Percentiles rank a stretch among this genome's conserved stretches.
These are phyloP conservation scores for Muntiacus reevesi DNA, from an alignment of 2,113 vertebrate genomes.

Conservation along the genomic window DNA sequence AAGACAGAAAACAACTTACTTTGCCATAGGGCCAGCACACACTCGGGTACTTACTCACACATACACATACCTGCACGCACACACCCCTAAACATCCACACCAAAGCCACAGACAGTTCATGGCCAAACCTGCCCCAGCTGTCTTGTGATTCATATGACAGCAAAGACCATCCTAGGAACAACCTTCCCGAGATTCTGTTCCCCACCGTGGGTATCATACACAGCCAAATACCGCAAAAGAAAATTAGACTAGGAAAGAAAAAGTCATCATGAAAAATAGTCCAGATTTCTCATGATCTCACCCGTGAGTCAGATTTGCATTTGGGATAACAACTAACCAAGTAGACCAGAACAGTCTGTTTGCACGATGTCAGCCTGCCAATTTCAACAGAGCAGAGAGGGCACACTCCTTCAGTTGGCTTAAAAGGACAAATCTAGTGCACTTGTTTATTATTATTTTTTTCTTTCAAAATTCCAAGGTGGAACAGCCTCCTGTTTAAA, in stretches of 20 bases:
- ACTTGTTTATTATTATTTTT: constrained; percentile 54
- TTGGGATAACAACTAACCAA: constrained; percentile 77
- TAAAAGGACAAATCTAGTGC: constrained; percentile 72
- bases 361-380: constrained; percentile 74
- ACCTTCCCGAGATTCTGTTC: neutral
- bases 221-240: constrained; percentile 64
- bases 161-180: constrained; percentile 10
- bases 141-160: neutral
- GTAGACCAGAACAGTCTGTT: constrained; percentile 72
- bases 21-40: neutral
- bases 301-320: constrained; percentile 77
- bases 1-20: neutral
- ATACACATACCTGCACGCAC: no score
- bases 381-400: constrained; percentile 77
- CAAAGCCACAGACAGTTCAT: neutral
- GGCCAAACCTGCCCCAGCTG: neutral
- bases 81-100: neutral
- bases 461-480: constrained; percentile 35
- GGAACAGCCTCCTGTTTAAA: constrained; percentile 55
- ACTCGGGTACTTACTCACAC: neutral
- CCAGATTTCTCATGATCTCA: constrained; percentile 79
- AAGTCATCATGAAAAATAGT: constrained; percentile 78
- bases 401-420: constrained; percentile 72
- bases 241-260: constrained; percentile 68
- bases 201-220: neutral